These are phyloP conservation scores for Falco berigora DNA, from an alignment of 2,797 vertebrate genomes.

Conservation along the genomic window DNA sequence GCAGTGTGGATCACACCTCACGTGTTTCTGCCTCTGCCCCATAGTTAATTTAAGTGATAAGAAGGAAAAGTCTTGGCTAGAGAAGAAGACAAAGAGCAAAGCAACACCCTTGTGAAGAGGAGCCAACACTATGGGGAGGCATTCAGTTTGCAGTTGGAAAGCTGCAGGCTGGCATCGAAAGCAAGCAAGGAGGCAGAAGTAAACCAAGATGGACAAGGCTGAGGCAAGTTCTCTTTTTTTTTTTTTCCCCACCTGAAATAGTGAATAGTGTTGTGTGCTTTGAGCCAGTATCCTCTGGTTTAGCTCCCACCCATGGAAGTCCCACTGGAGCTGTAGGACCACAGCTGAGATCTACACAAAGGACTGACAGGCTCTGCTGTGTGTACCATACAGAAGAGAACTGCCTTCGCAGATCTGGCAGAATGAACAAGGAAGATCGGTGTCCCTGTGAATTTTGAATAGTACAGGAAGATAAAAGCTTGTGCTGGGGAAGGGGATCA, in stretches of 20 bases:
- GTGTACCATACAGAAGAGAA: background rate
- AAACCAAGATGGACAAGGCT: background rate
- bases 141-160: background rate
- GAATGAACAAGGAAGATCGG: background rate
- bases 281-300: fast-evolving
- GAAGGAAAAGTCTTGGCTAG: background rate
- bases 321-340: background rate
- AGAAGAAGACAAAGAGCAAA: background rate
- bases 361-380: background rate
- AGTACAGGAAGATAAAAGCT: background rate
- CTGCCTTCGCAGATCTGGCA: background rate
- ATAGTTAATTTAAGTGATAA: background rate
- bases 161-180: background rate
- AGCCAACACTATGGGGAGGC: fast-evolving
- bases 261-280: background rate
- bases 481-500: background rate
- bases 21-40: background rate
- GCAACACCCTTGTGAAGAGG: background rate
- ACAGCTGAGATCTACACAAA: background rate
- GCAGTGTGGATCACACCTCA: background rate
- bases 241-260: background rate
- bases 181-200: background rate
- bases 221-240: background rate
- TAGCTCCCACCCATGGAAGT: background rate
- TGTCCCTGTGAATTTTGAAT: background rate